Conservation (phyloP, 2,797 vertebrate species). For the Lacerta agilis region DNA sequence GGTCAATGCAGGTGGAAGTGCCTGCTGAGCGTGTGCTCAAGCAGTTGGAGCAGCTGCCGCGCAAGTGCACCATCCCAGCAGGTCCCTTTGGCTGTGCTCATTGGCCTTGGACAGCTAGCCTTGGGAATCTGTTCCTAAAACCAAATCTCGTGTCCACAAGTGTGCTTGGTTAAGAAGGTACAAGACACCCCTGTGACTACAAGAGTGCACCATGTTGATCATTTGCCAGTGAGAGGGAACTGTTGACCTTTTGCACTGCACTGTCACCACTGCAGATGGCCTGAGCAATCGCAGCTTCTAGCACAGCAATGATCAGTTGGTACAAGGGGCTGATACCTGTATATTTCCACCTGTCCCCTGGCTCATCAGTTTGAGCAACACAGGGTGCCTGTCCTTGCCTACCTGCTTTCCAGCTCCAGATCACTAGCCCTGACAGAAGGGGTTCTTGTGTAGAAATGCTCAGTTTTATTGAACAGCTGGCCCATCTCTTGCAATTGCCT, state of each 20-base stretch:
- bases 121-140: background rate
- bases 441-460: background rate
- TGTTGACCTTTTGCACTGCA: background rate
- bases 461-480: background rate
- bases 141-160: background rate
- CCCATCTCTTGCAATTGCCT: slow-evolving; percentile 16
- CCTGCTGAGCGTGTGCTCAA: no score
- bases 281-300: background rate
- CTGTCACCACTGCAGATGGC: background rate
- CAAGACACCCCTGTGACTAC: background rate
- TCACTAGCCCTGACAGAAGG: background rate
- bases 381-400: no score
- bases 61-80: no score
- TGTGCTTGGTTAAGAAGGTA: background rate
- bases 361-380: background rate
- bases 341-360: background rate
- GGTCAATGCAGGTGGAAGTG: no score
- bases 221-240: background rate
- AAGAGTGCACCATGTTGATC: no score
- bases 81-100: background rate
- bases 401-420: background rate
- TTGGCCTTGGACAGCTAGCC: background rate
- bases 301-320: background rate
- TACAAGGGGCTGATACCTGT: background rate
- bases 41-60: background rate